These are phyloP conservation scores for Aeoliscus strigatus DNA, from an alignment of 2,797 vertebrate genomes.

Conservation along the genomic window DNA sequence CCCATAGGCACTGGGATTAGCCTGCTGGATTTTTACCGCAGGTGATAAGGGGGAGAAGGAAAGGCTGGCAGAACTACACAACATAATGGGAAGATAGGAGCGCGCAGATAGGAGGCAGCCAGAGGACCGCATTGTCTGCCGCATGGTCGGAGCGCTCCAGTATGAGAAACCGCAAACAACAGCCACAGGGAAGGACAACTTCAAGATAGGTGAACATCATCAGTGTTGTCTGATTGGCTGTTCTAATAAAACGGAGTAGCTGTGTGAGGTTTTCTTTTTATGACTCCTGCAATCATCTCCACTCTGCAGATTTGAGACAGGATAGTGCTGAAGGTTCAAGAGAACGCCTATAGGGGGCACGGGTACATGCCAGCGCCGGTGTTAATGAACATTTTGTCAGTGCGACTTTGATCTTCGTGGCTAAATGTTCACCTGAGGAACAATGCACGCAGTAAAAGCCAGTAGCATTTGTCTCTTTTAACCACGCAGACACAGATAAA, in stretches of 20 bases:
- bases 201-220: slow-evolving; percentile 39
- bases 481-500: slow-evolving; percentile 58
- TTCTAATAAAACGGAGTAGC: slow-evolving; percentile 22
- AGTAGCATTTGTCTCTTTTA: slow-evolving; percentile 36
- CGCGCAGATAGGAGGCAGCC: slow-evolving; percentile 53
- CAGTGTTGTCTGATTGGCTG: slow-evolving; percentile 19
- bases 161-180: slow-evolving; percentile 57
- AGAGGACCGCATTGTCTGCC: slow-evolving; percentile 38
- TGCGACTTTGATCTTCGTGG: slow-evolving; percentile 45
- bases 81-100: slow-evolving; percentile 63
- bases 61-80: slow-evolving; percentile 56
- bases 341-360: too few species aligned
- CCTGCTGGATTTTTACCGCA: slow-evolving; percentile 65
- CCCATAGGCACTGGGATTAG: slow-evolving; percentile 68
- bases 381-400: slow-evolving; percentile 43
- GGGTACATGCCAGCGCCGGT: slow-evolving; percentile 15
- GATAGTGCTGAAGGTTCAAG: slow-evolving; percentile 27
- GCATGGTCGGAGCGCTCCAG: slow-evolving; percentile 28
- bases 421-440: slow-evolving; percentile 45
- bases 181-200: slow-evolving; percentile 55
- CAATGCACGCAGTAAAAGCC: slow-evolving; percentile 46
- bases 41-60: slow-evolving; percentile 62
- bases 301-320: slow-evolving; percentile 29
- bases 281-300: slow-evolving; percentile 12
- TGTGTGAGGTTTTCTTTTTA: slow-evolving; percentile 21